These are phyloP conservation scores for Fragum sueziense DNA, from an alignment of 2,888 invertebrate genomes.

Conservation along the genomic window DNA sequence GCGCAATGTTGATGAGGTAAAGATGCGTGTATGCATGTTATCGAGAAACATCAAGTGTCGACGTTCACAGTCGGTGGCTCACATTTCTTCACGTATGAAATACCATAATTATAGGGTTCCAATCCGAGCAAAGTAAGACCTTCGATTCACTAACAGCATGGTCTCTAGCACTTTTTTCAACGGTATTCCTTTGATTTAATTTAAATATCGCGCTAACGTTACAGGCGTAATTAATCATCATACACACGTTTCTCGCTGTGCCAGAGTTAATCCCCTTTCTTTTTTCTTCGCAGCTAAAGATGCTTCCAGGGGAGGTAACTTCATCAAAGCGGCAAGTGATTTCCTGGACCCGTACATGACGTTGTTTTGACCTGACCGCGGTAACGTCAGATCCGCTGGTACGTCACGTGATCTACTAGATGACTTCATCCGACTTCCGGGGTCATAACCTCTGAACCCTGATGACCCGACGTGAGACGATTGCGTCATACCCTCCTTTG, in stretches of 20 bases:
- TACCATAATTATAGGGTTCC: too few species aligned
- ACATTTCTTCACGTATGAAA: too few species aligned
- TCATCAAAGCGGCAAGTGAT: slow-evolving; percentile 63
- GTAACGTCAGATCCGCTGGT: slow-evolving; percentile 52
- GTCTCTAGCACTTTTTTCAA: too few species aligned
- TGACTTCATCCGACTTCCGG: slow-evolving; percentile 42
- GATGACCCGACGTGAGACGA: slow-evolving; percentile 51
- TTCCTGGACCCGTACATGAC: slow-evolving; percentile 46
- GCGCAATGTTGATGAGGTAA: too few species aligned
- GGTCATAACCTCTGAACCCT: slow-evolving; percentile 56
- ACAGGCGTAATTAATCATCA: slow-evolving; percentile 39
- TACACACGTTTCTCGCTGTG: slow-evolving; percentile 58
- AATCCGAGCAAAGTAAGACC: too few species aligned
- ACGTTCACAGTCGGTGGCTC: too few species aligned
- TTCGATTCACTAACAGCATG: too few species aligned
- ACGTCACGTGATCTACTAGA: slow-evolving; percentile 40
- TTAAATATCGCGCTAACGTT: too few species aligned
- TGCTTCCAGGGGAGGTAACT: slow-evolving; percentile 64
- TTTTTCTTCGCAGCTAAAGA: slow-evolving; percentile 56
- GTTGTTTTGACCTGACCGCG: slow-evolving; percentile 47
- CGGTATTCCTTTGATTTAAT: too few species aligned
- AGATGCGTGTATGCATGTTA: too few species aligned
- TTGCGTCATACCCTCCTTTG: slow-evolving; percentile 50
- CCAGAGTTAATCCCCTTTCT: slow-evolving; percentile 55
- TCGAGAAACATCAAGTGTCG: too few species aligned